Conservation (phyloP, 1,140 invertebrate species). For the Dinothrombium tinctorium region DNA sequence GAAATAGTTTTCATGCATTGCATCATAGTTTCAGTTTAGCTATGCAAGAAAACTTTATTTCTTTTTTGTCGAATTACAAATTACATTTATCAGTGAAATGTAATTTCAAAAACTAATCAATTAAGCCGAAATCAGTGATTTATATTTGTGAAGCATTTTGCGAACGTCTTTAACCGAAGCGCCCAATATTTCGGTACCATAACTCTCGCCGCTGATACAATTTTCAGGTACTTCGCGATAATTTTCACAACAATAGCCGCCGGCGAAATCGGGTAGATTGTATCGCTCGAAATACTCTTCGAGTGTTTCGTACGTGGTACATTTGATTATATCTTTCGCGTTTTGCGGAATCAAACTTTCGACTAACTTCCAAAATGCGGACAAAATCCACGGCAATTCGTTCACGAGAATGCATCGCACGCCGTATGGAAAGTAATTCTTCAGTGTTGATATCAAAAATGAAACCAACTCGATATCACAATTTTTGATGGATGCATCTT, state of each 20-base stretch:
- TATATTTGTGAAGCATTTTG: no score
- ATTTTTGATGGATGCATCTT: constrained; percentile 7
- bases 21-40: no score
- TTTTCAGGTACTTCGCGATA: not conserved
- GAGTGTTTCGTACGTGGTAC: not conserved
- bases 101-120: no score
- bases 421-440: constrained; percentile 12
- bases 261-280: constrained; percentile 4
- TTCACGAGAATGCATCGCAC: constrained; percentile 8
- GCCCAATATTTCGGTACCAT: no score
- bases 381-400: constrained; percentile 10
- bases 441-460: constrained; percentile 10
- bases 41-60: no score
- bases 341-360: constrained; percentile 3
- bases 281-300: not conserved
- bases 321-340: not conserved
- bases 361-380: constrained; percentile 6
- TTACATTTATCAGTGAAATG: no score
- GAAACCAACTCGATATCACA: constrained; percentile 12
- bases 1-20: no score
- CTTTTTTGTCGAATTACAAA: no score
- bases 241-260: constrained; percentile 1
- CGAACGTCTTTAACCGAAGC: no score
- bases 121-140: no score
- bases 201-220: no score